A percentile compares a stretch with the other conserved stretches of the same genome.
Conservation (phyloP, 2,888 invertebrate species). For the Drosophila mulleri region DNA sequence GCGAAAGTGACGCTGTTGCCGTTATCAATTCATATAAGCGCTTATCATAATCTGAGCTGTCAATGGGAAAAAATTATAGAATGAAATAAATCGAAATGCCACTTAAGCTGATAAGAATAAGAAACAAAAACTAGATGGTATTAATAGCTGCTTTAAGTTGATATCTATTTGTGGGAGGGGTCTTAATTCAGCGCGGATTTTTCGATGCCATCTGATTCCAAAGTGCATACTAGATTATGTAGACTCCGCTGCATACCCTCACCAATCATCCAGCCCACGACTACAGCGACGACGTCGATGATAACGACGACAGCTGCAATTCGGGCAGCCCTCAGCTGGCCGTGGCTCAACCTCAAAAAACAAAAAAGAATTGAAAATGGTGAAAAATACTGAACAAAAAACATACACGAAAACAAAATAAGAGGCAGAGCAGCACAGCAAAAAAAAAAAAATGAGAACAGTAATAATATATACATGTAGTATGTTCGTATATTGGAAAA, state of each 20-base stretch:
- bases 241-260: conserved; percentile 24
- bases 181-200: neutral
- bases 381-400: conserved; percentile 25
- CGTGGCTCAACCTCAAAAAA: conserved; percentile 38
- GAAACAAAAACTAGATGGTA: neutral
- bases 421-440: neutral
- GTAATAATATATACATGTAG: neutral
- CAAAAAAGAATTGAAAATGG: conserved; percentile 47
- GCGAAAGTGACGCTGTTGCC: conserved; percentile 11
- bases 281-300: conserved; percentile 14
- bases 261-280: conserved; percentile 9
- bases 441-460: neutral
- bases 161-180: neutral
- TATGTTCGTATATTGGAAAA: conserved; percentile 5
- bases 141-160: neutral
- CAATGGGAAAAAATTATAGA: conserved; percentile 5
- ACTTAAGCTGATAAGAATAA: conserved; percentile 25
- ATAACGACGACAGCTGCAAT: conserved; percentile 60
- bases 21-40: conserved; percentile 2
- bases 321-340: conserved; percentile 43
- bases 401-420: conserved; percentile 9
- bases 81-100: conserved; percentile 3
- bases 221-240: conserved; percentile 15
- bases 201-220: neutral
- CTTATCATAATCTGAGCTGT: conserved; percentile 33